Evolutionary conservation across 2,797 vertebrate genomes (phyloP), one percentile per base, ranked within the genome.

Genomic region (Ispidina picta): DNA sequence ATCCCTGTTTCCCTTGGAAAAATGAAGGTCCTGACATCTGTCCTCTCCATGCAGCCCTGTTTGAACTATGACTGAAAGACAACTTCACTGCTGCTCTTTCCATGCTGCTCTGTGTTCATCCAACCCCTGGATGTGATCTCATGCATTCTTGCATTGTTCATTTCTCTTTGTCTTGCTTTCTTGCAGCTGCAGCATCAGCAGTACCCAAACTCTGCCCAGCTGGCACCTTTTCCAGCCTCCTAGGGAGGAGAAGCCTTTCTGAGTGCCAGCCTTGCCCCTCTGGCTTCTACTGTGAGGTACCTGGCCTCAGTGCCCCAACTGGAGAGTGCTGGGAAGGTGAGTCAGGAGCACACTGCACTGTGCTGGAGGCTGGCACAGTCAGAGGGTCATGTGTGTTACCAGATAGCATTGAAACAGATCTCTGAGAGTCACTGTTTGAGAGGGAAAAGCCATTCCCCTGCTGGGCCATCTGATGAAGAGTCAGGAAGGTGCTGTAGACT

Each of bases 281-380:
- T 9, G 98, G 98, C 31, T 98, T 98, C 96, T 99, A 98, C 79
- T 99, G 99, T 12, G 89, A 94, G 73, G 93, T 64, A 2, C 82
- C 97, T 6, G 98, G 99, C 31, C 98, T 99, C 59, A 97, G 65
- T 55, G 87, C 96, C 37, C 98, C 98, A 2, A 97, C 97, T 13
- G 98, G 98, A 75, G 97, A 97, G 79, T 99, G 99, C 93, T 96
- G 96, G 76, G 96, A 97, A 96, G 98, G 98, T 99, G 84, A 97
- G 91, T 54, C 14, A 7, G 4, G 51, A 20, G 3, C 5, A 1
- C 35, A 29, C 26, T 13, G 37, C 44, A 7, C 21, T 8, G 5
- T 39, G 15, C 52, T 48, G 39, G 22, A 33, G 48, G 17, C 17
- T 46, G 25, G 1, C 59, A 25, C 1, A 8, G 37, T 8, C 37